Conservation (phyloP, 2,113 vertebrate genomes). For the Nesospiza acunhae region DNA sequence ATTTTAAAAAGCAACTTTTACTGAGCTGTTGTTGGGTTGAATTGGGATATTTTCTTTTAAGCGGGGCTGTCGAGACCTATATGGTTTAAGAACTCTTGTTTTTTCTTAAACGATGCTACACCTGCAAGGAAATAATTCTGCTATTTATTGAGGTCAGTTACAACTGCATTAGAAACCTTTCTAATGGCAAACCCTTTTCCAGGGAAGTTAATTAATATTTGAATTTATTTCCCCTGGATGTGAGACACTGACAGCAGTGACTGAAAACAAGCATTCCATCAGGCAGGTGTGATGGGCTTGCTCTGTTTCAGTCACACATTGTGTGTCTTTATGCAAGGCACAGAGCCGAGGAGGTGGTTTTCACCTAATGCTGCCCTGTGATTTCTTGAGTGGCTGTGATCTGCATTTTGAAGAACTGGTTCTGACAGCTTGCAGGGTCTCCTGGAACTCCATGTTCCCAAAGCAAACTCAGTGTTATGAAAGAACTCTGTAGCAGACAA, state of each 20-base stretch:
- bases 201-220: background rate
- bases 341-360: background rate
- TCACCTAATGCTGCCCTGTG: background rate
- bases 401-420: background rate
- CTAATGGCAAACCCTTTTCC: background rate
- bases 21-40: background rate
- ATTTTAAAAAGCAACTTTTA: conserved; percentile 8
- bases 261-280: background rate
- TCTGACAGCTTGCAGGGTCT: background rate
- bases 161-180: background rate
- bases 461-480: background rate
- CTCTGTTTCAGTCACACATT: background rate
- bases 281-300: background rate
- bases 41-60: background rate
- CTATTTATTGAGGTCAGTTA: background rate
- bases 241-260: background rate
- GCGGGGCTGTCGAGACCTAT: background rate
- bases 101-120: background rate
- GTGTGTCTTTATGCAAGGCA: background rate
- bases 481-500: background rate
- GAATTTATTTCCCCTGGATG: background rate
- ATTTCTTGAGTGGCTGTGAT: background rate
- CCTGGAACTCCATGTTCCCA: background rate
- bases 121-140: background rate
- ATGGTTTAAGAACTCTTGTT: background rate